A percentile compares a stretch with the other conserved stretches of the same genome.
Evolutionary conservation across 35 echinoderm and acorn worm species (phyloP).

Genomic region (Hemicentrotus pulcherrimus): DNA sequence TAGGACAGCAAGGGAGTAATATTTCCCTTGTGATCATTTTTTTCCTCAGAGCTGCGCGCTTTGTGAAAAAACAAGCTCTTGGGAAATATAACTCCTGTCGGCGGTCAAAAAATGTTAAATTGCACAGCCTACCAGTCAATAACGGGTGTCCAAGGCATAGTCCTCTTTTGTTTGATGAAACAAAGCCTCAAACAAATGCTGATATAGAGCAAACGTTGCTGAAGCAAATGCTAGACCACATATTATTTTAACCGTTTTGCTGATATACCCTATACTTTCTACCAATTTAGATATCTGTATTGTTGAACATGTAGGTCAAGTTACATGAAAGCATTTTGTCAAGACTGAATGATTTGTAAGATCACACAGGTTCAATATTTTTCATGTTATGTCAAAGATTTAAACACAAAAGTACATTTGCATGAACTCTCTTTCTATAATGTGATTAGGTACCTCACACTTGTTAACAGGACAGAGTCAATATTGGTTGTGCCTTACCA

Average conservation of each 20-base stretch:
- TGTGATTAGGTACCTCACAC: neutral
- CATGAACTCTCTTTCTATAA: neutral
- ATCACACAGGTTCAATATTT: neutral
- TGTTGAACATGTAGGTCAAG: neutral
- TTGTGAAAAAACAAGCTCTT: too few relatives aligned
- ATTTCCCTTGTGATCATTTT: too few relatives aligned
- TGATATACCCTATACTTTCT: neutral
- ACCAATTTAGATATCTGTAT: neutral
- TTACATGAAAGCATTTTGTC: neutral
- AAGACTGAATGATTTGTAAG: neutral
- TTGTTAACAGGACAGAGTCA: neutral
- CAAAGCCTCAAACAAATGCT: too few relatives aligned
- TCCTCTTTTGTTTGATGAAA: too few relatives aligned
- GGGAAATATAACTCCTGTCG: too few relatives aligned
- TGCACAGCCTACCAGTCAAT: neutral
- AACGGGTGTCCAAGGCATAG: neutral
- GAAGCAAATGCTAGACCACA: neutral
- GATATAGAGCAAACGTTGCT: too few relatives aligned
- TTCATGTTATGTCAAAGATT: neutral
- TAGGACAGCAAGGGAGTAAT: too few relatives aligned
- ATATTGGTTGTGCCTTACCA: neutral
- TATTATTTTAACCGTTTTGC: neutral
- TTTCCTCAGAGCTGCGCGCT: too few relatives aligned
- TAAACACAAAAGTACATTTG: neutral
- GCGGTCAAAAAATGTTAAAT: too few relatives aligned